A percentile compares a stretch with the other conserved stretches of the same genome.
Conservation (phyloP, 1,140 invertebrate genomes). For the Conus ventricosus region DNA sequence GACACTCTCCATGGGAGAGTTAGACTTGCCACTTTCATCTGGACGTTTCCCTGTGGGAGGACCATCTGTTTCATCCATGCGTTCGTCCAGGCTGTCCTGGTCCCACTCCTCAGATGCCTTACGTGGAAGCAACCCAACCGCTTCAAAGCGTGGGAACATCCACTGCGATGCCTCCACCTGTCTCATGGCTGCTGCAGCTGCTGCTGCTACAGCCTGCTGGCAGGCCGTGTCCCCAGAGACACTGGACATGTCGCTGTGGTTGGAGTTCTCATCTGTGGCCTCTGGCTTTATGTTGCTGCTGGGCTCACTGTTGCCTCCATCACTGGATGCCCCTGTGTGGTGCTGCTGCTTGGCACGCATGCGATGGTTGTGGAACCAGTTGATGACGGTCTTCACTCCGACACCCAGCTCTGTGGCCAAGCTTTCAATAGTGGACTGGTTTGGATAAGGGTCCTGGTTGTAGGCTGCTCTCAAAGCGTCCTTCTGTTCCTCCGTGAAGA, state of each 20-base stretch:
- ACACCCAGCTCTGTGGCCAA: slow-evolving; percentile 92
- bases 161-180: slow-evolving; percentile 64
- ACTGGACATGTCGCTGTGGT: slow-evolving; percentile 73
- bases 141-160: slow-evolving; percentile 73
- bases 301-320: slow-evolving; percentile 35
- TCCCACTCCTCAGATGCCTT: slow-evolving; percentile 49
- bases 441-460: slow-evolving; percentile 96
- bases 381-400: slow-evolving; percentile 93
- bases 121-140: slow-evolving; percentile 50
- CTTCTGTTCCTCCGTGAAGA: slow-evolving; percentile 99
- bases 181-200: slow-evolving; percentile 31
- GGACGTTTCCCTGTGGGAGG: neutral
- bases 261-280: slow-evolving; percentile 66
- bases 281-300: slow-evolving; percentile 51
- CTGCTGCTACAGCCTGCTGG: slow-evolving; percentile 37
- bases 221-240: slow-evolving; percentile 64
- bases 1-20: neutral
- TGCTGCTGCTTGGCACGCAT: slow-evolving; percentile 91
- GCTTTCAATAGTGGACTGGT: slow-evolving; percentile 95
- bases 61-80: slow-evolving; percentile 51
- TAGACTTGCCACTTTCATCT: neutral
- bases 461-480: slow-evolving; percentile 95
- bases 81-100: slow-evolving; percentile 53
- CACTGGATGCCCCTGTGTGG: slow-evolving; percentile 51
- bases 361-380: slow-evolving; percentile 99